Conservation (phyloP, 2,888 invertebrate genomes). For the Nemurella pictetii region DNA sequence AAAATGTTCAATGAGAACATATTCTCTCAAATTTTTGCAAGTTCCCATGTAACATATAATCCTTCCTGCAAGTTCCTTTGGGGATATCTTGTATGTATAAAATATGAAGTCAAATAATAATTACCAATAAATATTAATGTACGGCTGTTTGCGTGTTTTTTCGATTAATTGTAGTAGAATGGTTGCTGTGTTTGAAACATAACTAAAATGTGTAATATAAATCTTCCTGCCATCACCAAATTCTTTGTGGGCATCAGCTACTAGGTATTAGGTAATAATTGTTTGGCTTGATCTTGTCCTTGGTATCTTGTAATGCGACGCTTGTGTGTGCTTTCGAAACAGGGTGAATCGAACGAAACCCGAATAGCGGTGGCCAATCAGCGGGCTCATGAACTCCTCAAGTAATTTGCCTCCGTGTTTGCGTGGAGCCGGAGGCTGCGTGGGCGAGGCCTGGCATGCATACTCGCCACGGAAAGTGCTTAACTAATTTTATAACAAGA, state of each 20-base stretch:
- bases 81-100: background rate
- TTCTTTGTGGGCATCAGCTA: too few species aligned
- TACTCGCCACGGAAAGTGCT: constrained; percentile 37
- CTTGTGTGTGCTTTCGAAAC: constrained; percentile 45
- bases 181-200: too few species aligned
- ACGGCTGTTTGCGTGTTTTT: too few species aligned
- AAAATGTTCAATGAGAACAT: too few species aligned
- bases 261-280: too few species aligned
- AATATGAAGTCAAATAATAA: background rate
- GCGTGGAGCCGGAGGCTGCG: background rate
- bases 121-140: background rate
- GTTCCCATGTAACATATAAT: too few species aligned
- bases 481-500: constrained; percentile 37
- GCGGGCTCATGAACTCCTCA: constrained; percentile 94
- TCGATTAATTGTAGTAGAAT: too few species aligned
- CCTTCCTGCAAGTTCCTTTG: background rate
- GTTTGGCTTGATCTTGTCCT: too few species aligned
- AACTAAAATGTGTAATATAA: too few species aligned
- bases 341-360: constrained; percentile 91
- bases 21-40: too few species aligned
- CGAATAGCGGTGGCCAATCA: constrained; percentile 97
- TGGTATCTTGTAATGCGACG: background rate
- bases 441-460: constrained; percentile 24
- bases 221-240: too few species aligned
- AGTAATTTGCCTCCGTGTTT: constrained; percentile 59